Conservation (phyloP, 2,113 vertebrate species). For the Nestor notabilis region DNA sequence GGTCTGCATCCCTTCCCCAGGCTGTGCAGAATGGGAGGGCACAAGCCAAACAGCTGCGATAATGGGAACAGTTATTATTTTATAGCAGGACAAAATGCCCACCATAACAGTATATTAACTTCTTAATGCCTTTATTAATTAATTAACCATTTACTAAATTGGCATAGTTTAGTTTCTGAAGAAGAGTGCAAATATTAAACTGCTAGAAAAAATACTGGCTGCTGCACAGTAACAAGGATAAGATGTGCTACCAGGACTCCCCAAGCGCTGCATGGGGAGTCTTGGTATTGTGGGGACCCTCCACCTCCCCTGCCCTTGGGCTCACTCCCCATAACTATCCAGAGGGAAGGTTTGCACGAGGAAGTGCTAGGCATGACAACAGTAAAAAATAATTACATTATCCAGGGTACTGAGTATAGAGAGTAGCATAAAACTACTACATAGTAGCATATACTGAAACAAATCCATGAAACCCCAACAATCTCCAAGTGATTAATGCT, state of each 20-base stretch:
- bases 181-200: background rate
- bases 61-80: background rate
- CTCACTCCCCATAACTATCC: background rate
- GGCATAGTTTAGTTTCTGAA: background rate
- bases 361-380: background rate
- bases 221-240: accelerated
- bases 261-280: background rate
- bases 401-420: accelerated
- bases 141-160: background rate
- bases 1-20: background rate
- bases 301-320: no score
- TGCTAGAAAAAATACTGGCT: background rate
- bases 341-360: accelerated
- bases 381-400: no score
- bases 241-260: accelerated
- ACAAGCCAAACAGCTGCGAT: background rate
- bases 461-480: background rate
- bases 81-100: background rate
- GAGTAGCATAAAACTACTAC: accelerated
- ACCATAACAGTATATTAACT: background rate
- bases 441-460: background rate
- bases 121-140: background rate
- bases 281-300: background rate
- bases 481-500: background rate
- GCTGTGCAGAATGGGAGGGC: no score